Conservation (phyloP, 2,888 invertebrate species). For the Synergus japonicus region DNA sequence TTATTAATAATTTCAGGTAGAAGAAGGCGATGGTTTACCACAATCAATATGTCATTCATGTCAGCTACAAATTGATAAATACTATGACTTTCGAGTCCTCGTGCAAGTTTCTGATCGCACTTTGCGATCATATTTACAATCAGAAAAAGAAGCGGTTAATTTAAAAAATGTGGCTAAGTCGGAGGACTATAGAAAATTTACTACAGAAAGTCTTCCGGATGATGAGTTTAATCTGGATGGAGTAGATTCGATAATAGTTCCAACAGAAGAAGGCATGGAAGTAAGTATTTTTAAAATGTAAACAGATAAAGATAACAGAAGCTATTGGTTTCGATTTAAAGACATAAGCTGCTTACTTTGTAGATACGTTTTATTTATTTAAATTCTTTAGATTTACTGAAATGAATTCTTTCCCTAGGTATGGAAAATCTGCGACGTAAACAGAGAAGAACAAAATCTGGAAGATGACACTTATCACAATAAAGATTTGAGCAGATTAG, state of each 20-base stretch:
- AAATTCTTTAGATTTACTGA: neutral
- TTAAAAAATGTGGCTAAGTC: neutral
- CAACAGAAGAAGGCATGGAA: slow-evolving; percentile 50
- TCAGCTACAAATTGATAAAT: slow-evolving; percentile 62
- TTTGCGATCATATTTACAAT: slow-evolving; percentile 60
- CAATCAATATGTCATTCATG: slow-evolving; percentile 63
- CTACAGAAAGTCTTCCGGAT: slow-evolving; percentile 43
- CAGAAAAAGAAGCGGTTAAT: neutral
- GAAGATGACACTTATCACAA: slow-evolving; percentile 44
- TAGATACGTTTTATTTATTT: neutral
- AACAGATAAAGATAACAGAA: neutral
- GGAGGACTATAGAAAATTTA: slow-evolving; percentile 42
- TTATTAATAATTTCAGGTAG: slow-evolving; percentile 55
- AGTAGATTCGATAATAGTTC: slow-evolving; percentile 54
- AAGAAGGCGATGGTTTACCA: slow-evolving; percentile 64
- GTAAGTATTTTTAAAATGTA: slow-evolving; percentile 40
- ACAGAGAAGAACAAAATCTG: slow-evolving; percentile 46
- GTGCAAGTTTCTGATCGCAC: slow-evolving; percentile 65
- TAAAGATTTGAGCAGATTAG: slow-evolving; percentile 20
- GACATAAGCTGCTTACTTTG: neutral
- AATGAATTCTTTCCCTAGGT: neutral
- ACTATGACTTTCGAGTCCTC: slow-evolving; percentile 64
- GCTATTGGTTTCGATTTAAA: neutral
- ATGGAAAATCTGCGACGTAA: slow-evolving; percentile 47
- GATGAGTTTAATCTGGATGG: slow-evolving; percentile 45